Percentiles rank a stretch among this genome's conserved stretches.
Evolutionary conservation across 1,140 invertebrate genomes (phyloP).

Genomic region (Potamilus streckersoni): DNA sequence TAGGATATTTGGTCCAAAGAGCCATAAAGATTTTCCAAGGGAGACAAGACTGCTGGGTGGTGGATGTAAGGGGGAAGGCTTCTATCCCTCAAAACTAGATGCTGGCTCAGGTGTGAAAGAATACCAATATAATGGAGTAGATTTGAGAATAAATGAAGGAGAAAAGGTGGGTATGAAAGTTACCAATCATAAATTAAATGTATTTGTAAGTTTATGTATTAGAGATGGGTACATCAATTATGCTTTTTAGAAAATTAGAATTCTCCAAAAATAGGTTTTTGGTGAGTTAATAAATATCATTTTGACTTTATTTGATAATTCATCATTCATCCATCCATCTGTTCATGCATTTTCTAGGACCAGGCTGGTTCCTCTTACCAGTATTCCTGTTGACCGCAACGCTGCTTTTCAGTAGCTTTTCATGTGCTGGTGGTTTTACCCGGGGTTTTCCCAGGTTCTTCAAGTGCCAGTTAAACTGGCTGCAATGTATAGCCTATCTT

Average conservation of each 20-base stretch:
- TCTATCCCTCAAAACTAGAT: conserved; percentile 19
- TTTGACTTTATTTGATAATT: neutral
- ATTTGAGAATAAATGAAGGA: neutral
- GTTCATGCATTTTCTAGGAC: too few relatives aligned
- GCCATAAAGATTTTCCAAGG: conserved; percentile 28
- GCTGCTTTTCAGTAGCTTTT: too few relatives aligned
- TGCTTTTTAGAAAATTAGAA: neutral
- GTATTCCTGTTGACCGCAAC: too few relatives aligned
- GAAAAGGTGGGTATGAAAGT: neutral
- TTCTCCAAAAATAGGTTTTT: neutral
- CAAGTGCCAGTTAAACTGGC: too few relatives aligned
- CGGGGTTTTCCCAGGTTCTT: too few relatives aligned
- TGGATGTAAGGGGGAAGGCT: conserved; percentile 25
- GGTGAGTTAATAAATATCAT: neutral
- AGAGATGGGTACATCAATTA: neutral
- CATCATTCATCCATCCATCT: neutral
- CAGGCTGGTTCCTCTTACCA: too few relatives aligned
- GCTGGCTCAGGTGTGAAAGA: neutral
- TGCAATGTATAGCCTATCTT: too few relatives aligned
- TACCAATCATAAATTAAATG: neutral
- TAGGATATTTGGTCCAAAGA: conserved; percentile 32
- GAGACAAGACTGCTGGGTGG: conserved; percentile 10
- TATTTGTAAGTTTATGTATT: neutral
- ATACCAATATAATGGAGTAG: conserved; percentile 26
- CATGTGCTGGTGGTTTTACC: too few relatives aligned